Percentiles rank a stretch among this genome's conserved stretches.
Conservation (phyloP, 1,140 invertebrate genomes). For the Mycetomoellerius zeteki region DNA sequence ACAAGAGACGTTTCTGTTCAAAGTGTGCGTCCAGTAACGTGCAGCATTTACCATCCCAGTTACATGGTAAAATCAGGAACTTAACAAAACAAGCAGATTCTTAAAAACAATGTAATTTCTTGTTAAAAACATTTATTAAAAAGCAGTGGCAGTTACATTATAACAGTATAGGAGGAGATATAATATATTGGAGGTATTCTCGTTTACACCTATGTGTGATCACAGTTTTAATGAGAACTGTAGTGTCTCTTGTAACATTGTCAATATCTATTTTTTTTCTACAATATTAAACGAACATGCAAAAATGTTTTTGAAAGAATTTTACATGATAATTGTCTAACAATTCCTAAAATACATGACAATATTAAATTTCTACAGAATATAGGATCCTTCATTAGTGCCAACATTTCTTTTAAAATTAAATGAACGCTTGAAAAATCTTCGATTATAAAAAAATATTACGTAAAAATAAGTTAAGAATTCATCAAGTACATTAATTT, state of each 20-base stretch:
- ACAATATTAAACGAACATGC: background rate
- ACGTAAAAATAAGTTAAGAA: background rate
- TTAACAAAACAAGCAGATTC: conserved; percentile 53
- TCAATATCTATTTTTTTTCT: background rate
- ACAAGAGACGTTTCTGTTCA: conserved; percentile 91
- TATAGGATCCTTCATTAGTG: no score
- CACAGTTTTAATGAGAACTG: no score
- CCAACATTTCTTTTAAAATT: no score
- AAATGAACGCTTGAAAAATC: background rate
- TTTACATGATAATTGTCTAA: no score
- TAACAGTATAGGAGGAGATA: background rate
- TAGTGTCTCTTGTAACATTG: no score
- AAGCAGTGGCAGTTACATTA: background rate
- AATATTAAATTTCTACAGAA: no score
- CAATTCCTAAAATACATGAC: no score
- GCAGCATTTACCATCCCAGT: conserved; percentile 89
- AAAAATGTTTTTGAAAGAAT: no score
- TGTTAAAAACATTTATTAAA: conserved; percentile 36
- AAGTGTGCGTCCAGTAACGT: conserved; percentile 89
- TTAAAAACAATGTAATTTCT: conserved; percentile 45
- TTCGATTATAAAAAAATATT: background rate
- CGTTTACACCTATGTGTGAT: background rate
- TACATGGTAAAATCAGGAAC: conserved; percentile 85
- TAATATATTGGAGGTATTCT: background rate
- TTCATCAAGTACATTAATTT: background rate